phyloP scores from a whole-genome alignment of 2,797 vertebrate genomes.

The Chromis chromis region DNA sequence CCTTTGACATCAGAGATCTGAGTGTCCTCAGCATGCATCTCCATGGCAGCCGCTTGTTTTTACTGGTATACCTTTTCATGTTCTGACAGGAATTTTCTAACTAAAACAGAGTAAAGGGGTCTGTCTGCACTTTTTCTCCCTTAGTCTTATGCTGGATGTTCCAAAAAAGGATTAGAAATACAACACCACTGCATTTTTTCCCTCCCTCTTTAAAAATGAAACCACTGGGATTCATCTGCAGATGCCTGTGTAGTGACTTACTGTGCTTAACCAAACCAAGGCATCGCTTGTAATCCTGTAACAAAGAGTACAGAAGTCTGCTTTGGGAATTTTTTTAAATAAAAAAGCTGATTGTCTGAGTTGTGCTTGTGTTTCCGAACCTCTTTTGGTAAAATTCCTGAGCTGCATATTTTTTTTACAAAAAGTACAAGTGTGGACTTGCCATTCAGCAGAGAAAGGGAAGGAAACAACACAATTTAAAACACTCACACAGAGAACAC shows the following conservation, averaged over 20 bases:
- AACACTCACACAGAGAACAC: too few relatives aligned
- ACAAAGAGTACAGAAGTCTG: background rate
- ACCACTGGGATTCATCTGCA: conserved; percentile 3
- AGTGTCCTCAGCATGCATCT: conserved; percentile 52
- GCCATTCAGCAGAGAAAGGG: background rate
- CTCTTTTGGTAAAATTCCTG: background rate
- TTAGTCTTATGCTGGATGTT: conserved; percentile 2
- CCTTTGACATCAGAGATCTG: conserved; percentile 56
- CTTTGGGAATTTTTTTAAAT: background rate
- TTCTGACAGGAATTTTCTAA: conserved; percentile 31
- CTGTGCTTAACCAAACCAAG: background rate
- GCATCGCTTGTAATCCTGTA: background rate
- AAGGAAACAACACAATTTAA: too few relatives aligned
- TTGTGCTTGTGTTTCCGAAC: background rate
- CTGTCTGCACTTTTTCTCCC: background rate
- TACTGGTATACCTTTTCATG: conserved; percentile 49
- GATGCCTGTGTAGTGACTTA: conserved; percentile 15
- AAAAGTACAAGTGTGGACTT: conserved; percentile 10
- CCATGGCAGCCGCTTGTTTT: conserved; percentile 58
- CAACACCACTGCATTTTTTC: conserved; percentile 5
- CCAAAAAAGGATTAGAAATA: conserved; percentile 27
- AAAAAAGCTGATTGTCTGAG: background rate
- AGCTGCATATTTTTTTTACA: background rate
- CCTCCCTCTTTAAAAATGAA: conserved; percentile 2
- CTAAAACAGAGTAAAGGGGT: background rate